A percentile compares a stretch with the other conserved stretches of the same genome.
These are phyloP conservation scores for Gopherus evgoodei DNA, from an alignment of 2,113 vertebrate species.

Conservation along the genomic window DNA sequence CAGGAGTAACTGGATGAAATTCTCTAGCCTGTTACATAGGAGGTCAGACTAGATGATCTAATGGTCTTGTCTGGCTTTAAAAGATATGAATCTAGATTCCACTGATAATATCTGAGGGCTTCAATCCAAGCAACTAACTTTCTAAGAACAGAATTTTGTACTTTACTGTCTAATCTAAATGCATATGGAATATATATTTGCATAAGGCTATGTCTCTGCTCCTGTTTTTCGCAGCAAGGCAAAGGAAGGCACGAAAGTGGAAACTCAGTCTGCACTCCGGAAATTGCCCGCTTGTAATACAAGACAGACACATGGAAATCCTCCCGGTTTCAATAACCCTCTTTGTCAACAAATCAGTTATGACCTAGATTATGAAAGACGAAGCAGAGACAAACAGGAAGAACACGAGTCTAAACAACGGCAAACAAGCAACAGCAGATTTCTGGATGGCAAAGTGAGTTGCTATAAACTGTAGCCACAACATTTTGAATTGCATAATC, in stretches of 20 bases:
- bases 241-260: conserved; percentile 29
- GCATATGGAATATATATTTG: not conserved
- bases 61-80: not conserved
- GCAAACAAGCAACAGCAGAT: conserved; percentile 45
- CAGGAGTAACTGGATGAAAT: not conserved
- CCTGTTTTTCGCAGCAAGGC: conserved; percentile 54
- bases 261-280: conserved; percentile 26
- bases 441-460: conserved; percentile 10
- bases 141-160: not conserved
- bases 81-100: not conserved
- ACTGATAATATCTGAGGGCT: accelerated
- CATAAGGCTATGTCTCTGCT: conserved; percentile 15
- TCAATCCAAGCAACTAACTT: accelerated
- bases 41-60: not conserved
- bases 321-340: conserved; percentile 64
- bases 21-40: not conserved
- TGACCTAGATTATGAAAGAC: conserved; percentile 48
- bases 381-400: conserved; percentile 53
- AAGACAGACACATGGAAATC: conserved; percentile 61
- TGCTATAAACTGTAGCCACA: not conserved
- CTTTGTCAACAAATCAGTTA: not conserved
- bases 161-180: not conserved
- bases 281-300: conserved; percentile 42
- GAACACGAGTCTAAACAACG: conserved; percentile 25
- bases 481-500: not conserved